A percentile compares a stretch with the other conserved stretches of the same genome.
Evolutionary conservation across 1,140 invertebrate genomes (phyloP).

Genomic region (Adoxophyes honmai): DNA sequence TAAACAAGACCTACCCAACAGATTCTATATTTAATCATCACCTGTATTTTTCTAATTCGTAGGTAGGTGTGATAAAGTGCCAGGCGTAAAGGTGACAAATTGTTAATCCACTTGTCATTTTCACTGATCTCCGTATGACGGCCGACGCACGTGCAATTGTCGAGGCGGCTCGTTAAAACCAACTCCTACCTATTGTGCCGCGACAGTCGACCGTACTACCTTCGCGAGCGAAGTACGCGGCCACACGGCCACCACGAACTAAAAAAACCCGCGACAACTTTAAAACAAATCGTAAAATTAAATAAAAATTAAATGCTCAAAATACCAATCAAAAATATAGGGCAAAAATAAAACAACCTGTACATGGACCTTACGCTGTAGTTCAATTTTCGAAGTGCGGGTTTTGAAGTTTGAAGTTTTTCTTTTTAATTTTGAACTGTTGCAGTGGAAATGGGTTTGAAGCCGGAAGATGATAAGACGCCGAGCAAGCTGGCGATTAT

Average conservation of each 20-base stretch:
- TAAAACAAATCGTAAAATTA: constrained; percentile 27
- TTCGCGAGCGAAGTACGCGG: constrained; percentile 40
- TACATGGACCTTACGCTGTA: constrained; percentile 24
- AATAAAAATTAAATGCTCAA: constrained; percentile 33
- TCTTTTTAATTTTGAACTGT: constrained; percentile 31
- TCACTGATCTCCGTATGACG: not conserved
- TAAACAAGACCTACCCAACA: no score
- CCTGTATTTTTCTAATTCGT: constrained; percentile 5
- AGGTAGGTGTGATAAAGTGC: constrained; percentile 10
- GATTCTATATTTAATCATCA: no score
- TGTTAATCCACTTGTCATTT: constrained; percentile 12
- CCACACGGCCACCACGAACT: constrained; percentile 37
- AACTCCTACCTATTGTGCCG: constrained; percentile 41
- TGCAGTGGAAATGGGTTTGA: constrained; percentile 68
- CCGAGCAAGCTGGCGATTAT: constrained; percentile 71
- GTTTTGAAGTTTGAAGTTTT: constrained; percentile 22
- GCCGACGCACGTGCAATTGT: constrained; percentile 7
- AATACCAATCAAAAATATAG: constrained; percentile 50
- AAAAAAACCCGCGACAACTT: constrained; percentile 42
- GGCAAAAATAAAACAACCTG: constrained; percentile 42
- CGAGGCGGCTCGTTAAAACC: constrained; percentile 44
- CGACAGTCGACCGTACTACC: constrained; percentile 57
- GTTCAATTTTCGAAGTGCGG: constrained; percentile 24
- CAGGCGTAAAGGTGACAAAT: constrained; percentile 3
- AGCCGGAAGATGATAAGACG: constrained; percentile 60